These are phyloP conservation scores for Drosophila neutralis DNA, from an alignment of 2,888 invertebrate genomes.

Conservation along the genomic window DNA sequence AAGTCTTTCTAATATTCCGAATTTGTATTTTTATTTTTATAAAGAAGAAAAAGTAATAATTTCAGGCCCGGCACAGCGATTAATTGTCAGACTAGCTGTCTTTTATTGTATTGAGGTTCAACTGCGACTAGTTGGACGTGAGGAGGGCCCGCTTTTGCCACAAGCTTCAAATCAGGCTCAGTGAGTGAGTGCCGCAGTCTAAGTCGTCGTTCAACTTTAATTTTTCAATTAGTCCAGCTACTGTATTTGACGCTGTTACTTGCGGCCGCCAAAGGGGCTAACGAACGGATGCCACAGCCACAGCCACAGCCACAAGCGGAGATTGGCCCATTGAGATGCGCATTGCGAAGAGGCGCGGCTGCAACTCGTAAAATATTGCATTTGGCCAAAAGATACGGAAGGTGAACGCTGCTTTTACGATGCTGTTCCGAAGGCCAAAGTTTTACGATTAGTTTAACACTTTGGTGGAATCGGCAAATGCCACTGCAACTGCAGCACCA, in stretches of 20 bases:
- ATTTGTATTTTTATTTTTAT: neutral
- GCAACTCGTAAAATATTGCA: conserved; percentile 75
- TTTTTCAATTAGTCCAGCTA: conserved; percentile 82
- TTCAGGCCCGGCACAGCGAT: neutral
- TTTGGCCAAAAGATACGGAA: conserved; percentile 53
- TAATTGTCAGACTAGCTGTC: neutral
- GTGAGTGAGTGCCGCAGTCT: conserved; percentile 4
- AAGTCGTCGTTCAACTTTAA: conserved; percentile 38
- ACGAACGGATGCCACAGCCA: conserved; percentile 43
- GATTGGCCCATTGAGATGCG: conserved; percentile 30
- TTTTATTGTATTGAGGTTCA: neutral
- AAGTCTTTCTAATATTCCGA: too few relatives aligned
- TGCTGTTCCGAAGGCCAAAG: conserved; percentile 37
- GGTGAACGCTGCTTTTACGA: conserved; percentile 68
- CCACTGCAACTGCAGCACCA: conserved; percentile 10
- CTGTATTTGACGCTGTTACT: conserved; percentile 71
- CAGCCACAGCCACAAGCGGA: conserved; percentile 11
- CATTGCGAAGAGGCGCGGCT: conserved; percentile 42
- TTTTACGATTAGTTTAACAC: conserved; percentile 76
- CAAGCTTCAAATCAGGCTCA: conserved; percentile 3
- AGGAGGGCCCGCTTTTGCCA: neutral
- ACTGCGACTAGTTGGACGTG: neutral
- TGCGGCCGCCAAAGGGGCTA: conserved; percentile 49
- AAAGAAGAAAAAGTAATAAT: neutral
- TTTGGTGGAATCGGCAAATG: conserved; percentile 36